Base-by-base conservation (phyloP, 92 coral and sea anemone genomes). In the Zoanthus sociatus region DNA sequence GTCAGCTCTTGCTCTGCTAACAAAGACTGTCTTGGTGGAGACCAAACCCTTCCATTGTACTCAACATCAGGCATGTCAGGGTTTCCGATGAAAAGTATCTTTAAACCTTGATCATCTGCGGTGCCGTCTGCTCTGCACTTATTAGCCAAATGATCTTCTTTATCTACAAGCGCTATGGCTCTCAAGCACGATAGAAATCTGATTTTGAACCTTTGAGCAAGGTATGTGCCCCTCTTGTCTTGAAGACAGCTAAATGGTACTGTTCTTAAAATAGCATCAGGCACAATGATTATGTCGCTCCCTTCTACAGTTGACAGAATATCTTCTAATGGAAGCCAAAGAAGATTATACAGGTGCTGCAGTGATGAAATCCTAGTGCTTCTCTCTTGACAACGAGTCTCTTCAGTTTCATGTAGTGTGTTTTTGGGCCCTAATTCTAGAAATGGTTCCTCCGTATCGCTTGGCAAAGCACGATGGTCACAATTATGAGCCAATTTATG, bases 391-490 rank as follows among this genome's bases (percentile, higher is more conserved):
- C 3, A 37, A 31, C 37, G 9, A 0, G 44, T 42, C 53, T 74
- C 70, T 12, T 81, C 73, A 81, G 76, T 32, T 81, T 53, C 15
- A 58, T 13, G 56, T 31, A 21, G 68, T 47, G 69, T 73, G 54
- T 14, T 73, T 76, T 73, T 50, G 55, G 71, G 20, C 67, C 78
- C 33, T 30, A 88, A 18, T 15, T 44, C 46, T 20, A 16, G 66
- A 45, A 20, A 55, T 12, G 71, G 69, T 20, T 30, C 45, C 16
- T 73, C 81, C 5, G 13, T 86, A n/a, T 37, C 20, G 42, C 76
- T 46, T 17, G 98, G 98, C 53, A 94, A 37, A 31, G 94, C 93
- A 32, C 96, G 91, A 68, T 93, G 98, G 70, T 94, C 98, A 64
- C 89, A 91, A 47, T 91, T 91, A 88, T 91, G 89, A 60, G 82